Evolutionary conservation across 2,113 vertebrate genomes (phyloP).

Genomic region (Colaptes auratus): DNA sequence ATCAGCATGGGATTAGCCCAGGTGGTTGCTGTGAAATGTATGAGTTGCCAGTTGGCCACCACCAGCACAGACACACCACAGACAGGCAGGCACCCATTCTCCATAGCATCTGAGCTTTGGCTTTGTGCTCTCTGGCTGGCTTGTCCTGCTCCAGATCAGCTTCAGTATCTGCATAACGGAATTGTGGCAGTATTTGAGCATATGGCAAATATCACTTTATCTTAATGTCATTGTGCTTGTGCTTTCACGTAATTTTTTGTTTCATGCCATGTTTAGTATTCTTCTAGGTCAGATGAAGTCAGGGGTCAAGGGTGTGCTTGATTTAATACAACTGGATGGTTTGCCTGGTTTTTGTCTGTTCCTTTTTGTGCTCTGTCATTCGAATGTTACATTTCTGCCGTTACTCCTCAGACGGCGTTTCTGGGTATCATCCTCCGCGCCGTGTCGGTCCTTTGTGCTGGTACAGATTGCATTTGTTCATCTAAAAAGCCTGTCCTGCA

Average conservation of each 20-base stretch:
- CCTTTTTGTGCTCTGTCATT: slow-evolving; percentile 74
- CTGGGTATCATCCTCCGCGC: slow-evolving; percentile 52
- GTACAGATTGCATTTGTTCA: slow-evolving; percentile 73
- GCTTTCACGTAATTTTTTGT: slow-evolving; percentile 32
- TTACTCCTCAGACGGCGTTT: slow-evolving; percentile 68
- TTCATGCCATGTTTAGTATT: slow-evolving; percentile 45
- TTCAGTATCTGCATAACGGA: not conserved
- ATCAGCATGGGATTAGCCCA: not conserved
- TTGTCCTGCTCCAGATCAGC: not conserved
- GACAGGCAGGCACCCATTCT: not conserved
- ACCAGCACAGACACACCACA: not conserved
- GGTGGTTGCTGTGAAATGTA: not conserved
- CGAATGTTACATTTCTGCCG: slow-evolving; percentile 77
- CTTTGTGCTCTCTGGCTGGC: not conserved
- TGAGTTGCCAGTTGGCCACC: not conserved
- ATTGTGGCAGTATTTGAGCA: not conserved
- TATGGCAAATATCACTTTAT: not conserved
- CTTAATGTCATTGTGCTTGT: slow-evolving; percentile 11
- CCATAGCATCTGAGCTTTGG: not conserved
- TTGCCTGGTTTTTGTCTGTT: slow-evolving; percentile 73
- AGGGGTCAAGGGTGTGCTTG: slow-evolving; percentile 51
- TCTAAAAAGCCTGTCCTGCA: slow-evolving; percentile 72
- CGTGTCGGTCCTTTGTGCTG: slow-evolving; percentile 54
- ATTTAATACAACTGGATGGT: slow-evolving; percentile 74
- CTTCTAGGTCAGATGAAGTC: slow-evolving; percentile 67